Evolutionary conservation across 2,113 vertebrate species (phyloP).

Genomic region (Gymnogyps californianus): DNA sequence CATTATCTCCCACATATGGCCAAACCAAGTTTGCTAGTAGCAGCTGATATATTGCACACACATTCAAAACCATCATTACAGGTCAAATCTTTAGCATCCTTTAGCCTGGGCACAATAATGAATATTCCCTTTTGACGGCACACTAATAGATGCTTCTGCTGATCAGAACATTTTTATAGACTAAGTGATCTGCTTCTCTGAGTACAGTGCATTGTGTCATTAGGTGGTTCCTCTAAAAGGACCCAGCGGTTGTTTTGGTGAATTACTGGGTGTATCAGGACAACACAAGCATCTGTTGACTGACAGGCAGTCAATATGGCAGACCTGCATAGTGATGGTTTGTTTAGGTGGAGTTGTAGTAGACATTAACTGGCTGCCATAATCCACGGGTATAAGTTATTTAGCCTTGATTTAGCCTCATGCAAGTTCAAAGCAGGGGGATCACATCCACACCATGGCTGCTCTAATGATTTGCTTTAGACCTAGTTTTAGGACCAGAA

Average conservation of each 20-base stretch:
- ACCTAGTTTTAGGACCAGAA: neutral
- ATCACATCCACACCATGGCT: neutral
- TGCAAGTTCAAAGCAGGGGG: neutral
- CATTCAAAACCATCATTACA: neutral
- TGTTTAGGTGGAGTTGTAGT: neutral
- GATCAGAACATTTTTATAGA: neutral
- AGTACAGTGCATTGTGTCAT: neutral
- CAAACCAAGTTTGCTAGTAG: neutral
- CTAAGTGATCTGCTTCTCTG: neutral
- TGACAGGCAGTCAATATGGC: neutral
- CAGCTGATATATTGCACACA: neutral
- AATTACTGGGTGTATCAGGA: neutral
- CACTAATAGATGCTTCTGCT: neutral
- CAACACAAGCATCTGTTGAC: neutral
- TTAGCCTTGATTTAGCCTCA: neutral
- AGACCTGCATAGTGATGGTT: neutral
- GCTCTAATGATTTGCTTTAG: neutral
- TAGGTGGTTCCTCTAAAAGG: neutral
- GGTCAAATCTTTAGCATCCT: neutral
- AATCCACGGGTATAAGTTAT: neutral
- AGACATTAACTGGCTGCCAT: neutral
- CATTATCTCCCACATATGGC: rapidly evolving
- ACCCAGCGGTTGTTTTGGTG: neutral
- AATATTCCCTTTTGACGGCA: neutral
- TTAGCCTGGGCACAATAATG: neutral